Base-by-base conservation (phyloP, 2,113 vertebrate genomes). In the Puntigrus tetrazona region DNA sequence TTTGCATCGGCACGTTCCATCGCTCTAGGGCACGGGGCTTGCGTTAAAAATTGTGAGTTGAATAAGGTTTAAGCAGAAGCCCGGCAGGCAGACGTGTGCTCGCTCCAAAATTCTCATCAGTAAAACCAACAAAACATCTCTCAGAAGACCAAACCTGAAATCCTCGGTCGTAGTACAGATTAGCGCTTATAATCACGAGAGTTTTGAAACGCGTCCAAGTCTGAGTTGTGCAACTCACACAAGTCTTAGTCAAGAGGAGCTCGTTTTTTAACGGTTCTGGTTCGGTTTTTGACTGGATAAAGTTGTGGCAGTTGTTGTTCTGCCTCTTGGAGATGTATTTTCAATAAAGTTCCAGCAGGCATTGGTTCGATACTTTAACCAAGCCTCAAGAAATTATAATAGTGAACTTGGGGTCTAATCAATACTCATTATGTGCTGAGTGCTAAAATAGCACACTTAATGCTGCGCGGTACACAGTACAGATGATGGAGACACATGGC, bases 101-200 rank as follows among this genome's bases (percentile, higher is more conserved):
- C 43, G 2, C 16, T 67, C n/a, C 16, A 11, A 63, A 47, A 43
- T 65, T 80, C 59, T 67, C 38, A 80, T 80, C 78, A 80, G 36
- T 45, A 65, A 47, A 80, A 80, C 38, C 25, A 80, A 80, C 78
- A 80, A 80, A 80, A 80, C 59, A 22, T 65, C 36, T 22, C 57
- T 63, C 25, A 61, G 77, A 10, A 67, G 78, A 47, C 25, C 59
- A 67, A 67, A 50, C 41, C 41, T 14, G 3, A 67, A 80, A 65
- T 80, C 41, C 59, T 78, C 2, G 14, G 20, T 27, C 36, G 7
- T 11, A 27, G 55, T 9, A 25, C 55, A 43, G 55, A 78, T 78
- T 63, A 43, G 36, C 2, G 4, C 55, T 43, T 78, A 61, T 27
- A 61, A 61, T 78, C 13, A 63, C 38, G 22, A 16, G 0, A 34